phyloP scores from a whole-genome alignment of 2,888 invertebrate genomes.

The Melitaea athalia region DNA sequence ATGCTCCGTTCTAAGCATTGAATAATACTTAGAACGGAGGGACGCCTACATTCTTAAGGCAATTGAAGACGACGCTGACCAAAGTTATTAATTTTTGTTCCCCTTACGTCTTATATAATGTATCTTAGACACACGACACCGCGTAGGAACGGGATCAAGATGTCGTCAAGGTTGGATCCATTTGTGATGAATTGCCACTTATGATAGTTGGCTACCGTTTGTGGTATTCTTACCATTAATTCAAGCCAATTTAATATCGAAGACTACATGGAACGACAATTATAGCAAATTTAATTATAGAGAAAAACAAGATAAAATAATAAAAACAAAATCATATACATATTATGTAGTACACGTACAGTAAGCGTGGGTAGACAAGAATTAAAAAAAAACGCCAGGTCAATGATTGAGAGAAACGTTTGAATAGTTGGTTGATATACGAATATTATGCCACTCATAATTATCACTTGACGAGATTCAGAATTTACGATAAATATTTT shows the following conservation, averaged over 20 bases:
- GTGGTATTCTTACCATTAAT: constrained; percentile 41
- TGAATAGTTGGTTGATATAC: not conserved
- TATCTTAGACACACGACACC: constrained; percentile 61
- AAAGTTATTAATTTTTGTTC: constrained; percentile 56
- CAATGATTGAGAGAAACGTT: constrained; percentile 64
- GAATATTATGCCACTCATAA: not conserved
- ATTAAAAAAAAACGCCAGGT: constrained; percentile 69
- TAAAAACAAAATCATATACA: constrained; percentile 41
- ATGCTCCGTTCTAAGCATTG: not conserved
- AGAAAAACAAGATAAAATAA: not conserved
- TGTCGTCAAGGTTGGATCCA: constrained; percentile 77
- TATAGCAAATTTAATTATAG: not conserved
- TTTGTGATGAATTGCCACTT: constrained; percentile 71
- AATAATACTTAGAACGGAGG: not conserved
- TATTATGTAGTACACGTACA: not conserved
- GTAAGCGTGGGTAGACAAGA: constrained; percentile 63
- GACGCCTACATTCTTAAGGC: constrained; percentile 41
- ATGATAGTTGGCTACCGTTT: constrained; percentile 46
- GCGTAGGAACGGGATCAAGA: constrained; percentile 76
- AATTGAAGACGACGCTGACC: constrained; percentile 47
- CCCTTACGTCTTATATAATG: constrained; percentile 56
- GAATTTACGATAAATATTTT: constrained; percentile 42
- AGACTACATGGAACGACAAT: not conserved
- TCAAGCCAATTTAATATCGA: constrained; percentile 29
- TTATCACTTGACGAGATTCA: constrained; percentile 52